Conservation (phyloP, 2,113 vertebrate species). For the Gnathonemus longibarbis region DNA sequence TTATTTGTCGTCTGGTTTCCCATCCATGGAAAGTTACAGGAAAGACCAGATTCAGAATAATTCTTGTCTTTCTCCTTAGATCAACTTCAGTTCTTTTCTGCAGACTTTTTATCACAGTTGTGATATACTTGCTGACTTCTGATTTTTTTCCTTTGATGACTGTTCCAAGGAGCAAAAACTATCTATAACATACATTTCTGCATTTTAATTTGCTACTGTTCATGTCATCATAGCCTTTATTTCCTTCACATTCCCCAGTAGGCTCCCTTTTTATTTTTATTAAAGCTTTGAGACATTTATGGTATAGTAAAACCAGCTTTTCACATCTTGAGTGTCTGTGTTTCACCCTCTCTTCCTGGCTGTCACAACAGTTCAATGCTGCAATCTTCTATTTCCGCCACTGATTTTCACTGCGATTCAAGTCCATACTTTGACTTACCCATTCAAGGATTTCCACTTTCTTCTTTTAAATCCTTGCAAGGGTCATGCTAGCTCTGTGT, state of each 20-base stretch:
- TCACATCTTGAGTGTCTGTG: not conserved
- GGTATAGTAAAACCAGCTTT: not conserved
- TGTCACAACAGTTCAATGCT: not conserved
- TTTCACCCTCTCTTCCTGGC: not conserved
- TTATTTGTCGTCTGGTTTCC: not conserved
- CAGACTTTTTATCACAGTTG: not conserved
- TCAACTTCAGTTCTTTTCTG: not conserved
- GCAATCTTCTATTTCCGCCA: not conserved
- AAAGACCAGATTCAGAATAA: not conserved
- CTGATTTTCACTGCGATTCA: not conserved
- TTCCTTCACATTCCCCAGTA: not conserved
- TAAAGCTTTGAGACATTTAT: not conserved
- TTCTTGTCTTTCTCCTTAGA: not conserved
- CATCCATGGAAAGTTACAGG: not conserved
- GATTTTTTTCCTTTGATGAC: not conserved
- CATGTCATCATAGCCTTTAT: not conserved
- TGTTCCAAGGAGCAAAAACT: not conserved
- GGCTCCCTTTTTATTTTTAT: not conserved
- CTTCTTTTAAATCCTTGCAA: not conserved
- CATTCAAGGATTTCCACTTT: not conserved
- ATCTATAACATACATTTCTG: not conserved
- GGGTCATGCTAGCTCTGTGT: not conserved
- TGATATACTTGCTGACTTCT: not conserved
- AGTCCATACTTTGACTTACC: not conserved
- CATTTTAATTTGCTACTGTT: not conserved